Percentiles rank a stretch among this genome's conserved stretches.
Evolutionary conservation across 1,140 invertebrate genomes (phyloP).

Genomic region (Phenacoccus solenopsis): DNA sequence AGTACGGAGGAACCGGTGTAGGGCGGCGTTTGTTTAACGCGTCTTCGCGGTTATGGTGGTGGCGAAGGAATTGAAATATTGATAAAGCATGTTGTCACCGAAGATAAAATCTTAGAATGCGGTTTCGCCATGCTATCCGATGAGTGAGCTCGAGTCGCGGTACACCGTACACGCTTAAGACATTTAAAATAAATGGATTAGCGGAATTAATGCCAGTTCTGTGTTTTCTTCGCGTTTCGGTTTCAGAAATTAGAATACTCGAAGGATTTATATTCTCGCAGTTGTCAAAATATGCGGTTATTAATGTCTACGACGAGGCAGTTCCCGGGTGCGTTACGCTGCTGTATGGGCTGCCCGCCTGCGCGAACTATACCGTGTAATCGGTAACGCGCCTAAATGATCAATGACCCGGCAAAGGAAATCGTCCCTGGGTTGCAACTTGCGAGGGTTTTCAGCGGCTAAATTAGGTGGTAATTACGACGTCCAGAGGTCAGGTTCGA

Average conservation of each 20-base stretch:
- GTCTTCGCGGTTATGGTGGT: not conserved
- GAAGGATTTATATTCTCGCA: conserved; percentile 1
- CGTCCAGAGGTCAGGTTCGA: too few relatives aligned
- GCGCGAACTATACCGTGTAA: not conserved
- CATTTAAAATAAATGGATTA: conserved; percentile 3
- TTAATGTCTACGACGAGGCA: not conserved
- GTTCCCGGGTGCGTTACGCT: not conserved
- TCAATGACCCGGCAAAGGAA: not conserved
- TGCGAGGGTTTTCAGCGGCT: too few relatives aligned
- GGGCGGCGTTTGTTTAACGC: too few relatives aligned
- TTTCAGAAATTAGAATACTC: conserved; percentile 3
- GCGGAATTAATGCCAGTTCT: conserved; percentile 1
- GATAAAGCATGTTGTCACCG: not conserved
- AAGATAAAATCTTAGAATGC: not conserved
- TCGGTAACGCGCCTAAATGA: not conserved
- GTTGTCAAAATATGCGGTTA: conserved; percentile 1
- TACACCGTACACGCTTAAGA: not conserved
- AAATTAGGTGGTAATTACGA: too few relatives aligned
- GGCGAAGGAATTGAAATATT: not conserved
- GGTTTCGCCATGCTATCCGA: not conserved
- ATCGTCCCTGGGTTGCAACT: too few relatives aligned
- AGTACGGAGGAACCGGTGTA: too few relatives aligned
- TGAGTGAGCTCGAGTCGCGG: too few relatives aligned
- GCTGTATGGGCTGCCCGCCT: not conserved
- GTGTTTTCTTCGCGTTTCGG: conserved; percentile 1